Percentiles rank a stretch among this genome's conserved stretches.
These are phyloP conservation scores for Rotaria sp. DNA, from an alignment of 2,888 invertebrate genomes.

Conservation along the genomic window DNA sequence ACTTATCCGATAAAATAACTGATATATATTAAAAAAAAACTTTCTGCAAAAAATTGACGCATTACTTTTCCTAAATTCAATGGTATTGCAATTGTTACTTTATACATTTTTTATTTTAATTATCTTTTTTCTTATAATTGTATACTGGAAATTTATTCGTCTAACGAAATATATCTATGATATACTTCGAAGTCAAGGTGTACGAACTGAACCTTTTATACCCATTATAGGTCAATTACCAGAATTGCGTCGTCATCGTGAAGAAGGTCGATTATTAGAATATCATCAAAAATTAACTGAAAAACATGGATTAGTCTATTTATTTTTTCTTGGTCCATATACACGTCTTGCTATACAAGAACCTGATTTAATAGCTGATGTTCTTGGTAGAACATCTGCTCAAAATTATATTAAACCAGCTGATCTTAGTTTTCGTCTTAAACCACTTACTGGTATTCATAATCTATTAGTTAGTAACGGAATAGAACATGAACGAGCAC, in stretches of 20 bases:
- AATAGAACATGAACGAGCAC: not conserved
- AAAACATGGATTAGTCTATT: too few species aligned
- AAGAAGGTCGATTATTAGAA: too few species aligned
- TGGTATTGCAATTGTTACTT: too few species aligned
- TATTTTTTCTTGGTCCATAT: too few species aligned
- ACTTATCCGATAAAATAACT: too few species aligned
- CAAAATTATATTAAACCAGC: not conserved
- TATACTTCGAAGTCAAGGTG: not conserved
- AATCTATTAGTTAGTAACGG: not conserved
- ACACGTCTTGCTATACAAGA: not conserved
- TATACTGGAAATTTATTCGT: not conserved
- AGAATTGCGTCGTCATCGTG: not conserved
- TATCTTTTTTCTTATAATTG: not conserved
- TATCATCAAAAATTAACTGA: too few species aligned
- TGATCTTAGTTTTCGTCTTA: not conserved
- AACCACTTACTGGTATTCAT: not conserved
- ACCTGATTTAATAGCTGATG: not conserved
- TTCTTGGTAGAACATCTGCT: not conserved
- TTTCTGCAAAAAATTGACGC: too few species aligned
- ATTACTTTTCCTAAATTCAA: too few species aligned
- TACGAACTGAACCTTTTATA: not conserved
- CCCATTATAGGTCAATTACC: too few species aligned
- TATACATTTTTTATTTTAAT: not conserved
- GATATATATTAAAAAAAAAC: too few species aligned
- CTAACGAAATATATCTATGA: not conserved